These are phyloP conservation scores for Mallotus villosus DNA, from an alignment of 2,797 vertebrate species.

Conservation along the genomic window DNA sequence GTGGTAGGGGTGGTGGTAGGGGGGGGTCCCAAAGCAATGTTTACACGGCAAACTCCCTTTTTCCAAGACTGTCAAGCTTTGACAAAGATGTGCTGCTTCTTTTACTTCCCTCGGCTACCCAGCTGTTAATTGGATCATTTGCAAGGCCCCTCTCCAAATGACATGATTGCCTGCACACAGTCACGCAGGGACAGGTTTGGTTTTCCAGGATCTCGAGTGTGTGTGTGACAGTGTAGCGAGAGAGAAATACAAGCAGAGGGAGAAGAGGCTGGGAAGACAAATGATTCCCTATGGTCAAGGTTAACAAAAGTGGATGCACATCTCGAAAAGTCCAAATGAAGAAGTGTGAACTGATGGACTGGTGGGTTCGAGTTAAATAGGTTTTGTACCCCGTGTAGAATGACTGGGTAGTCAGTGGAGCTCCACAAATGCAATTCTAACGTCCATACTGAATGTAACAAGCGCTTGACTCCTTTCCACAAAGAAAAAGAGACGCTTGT, in stretches of 20 bases:
- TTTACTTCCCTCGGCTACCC: not conserved
- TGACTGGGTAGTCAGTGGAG: not conserved
- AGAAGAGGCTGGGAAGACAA: not conserved
- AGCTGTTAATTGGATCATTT: conserved; percentile 10
- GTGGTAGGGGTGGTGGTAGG: not conserved
- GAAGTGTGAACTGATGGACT: not conserved
- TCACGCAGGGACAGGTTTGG: conserved; percentile 9
- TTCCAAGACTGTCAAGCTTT: conserved; percentile 7
- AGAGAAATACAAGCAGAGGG: conserved; percentile 4
- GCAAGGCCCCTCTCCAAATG: not conserved
- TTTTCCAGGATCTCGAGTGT: not conserved
- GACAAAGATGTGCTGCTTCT: conserved; percentile 4
- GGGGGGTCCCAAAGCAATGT: conserved; percentile 1
- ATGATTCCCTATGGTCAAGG: not conserved
- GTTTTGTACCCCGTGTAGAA: not conserved
- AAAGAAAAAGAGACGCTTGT: not conserved
- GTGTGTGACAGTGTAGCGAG: not conserved
- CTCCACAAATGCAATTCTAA: conserved; percentile 2
- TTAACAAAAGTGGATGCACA: conserved; percentile 7
- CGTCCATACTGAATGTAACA: not conserved
- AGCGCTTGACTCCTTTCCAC: not conserved
- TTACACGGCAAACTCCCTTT: conserved; percentile 4
- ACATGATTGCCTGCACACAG: not conserved
- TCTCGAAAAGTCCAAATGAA: not conserved
- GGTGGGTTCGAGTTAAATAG: not conserved